These are phyloP conservation scores for Zosterops hypoxanthus DNA, from an alignment of 2,113 vertebrate genomes.

Conservation along the genomic window DNA sequence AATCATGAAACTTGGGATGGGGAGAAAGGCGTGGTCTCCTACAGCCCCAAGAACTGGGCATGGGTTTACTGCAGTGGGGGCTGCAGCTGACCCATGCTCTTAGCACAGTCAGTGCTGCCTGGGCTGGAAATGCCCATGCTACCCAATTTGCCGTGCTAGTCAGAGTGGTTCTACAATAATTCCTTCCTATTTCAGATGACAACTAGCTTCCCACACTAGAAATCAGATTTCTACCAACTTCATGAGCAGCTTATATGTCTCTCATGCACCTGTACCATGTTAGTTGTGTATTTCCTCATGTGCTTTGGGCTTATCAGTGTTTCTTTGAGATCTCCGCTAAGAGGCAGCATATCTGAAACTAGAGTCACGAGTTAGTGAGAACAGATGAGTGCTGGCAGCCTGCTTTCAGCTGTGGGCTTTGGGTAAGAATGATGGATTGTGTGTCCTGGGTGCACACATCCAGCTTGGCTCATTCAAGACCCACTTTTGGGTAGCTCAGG, in stretches of 20 bases:
- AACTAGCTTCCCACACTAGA: not conserved
- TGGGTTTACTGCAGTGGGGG: not conserved
- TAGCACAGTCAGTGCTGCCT: not conserved
- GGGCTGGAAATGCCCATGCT: not conserved
- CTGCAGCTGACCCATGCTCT: not conserved
- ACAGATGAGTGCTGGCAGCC: not conserved
- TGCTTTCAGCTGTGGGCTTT: not conserved
- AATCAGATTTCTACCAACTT: not conserved
- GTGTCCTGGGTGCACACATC: not conserved
- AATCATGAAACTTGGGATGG: not conserved
- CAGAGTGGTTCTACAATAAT: not conserved
- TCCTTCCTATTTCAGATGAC: not conserved
- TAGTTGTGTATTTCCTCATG: not conserved
- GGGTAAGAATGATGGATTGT: not conserved
- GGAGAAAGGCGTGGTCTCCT: not conserved
- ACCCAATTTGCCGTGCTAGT: not conserved
- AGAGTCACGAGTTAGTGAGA: not conserved
- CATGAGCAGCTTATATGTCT: not conserved
- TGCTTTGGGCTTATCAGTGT: not conserved
- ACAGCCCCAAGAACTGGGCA: not conserved
- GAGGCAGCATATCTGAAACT: not conserved
- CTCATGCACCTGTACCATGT: not conserved
- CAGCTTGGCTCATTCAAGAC: not conserved
- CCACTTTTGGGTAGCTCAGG: not conserved
- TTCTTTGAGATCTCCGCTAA: not conserved